Percentiles rank a stretch among this genome's conserved stretches.
phyloP scores from a whole-genome alignment of 2,888 invertebrate species.

The Rutpela maculata region DNA sequence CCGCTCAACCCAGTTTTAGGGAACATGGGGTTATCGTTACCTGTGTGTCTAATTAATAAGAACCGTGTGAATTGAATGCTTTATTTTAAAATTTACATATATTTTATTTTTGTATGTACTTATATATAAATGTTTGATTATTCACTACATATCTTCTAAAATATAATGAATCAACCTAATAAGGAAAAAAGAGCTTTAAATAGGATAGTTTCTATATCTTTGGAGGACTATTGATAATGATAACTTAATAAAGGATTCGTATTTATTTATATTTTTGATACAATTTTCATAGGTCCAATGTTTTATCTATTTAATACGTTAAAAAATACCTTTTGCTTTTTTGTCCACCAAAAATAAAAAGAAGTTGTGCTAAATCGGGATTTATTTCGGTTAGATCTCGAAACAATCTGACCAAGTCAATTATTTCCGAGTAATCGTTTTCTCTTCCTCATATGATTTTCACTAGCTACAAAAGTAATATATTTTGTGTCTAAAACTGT shows the following conservation, averaged over 20 bases:
- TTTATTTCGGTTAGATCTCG: not conserved
- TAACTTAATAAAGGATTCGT: not conserved
- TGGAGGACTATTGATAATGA: no score
- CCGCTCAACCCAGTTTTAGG: not conserved
- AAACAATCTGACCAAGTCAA: conserved; percentile 1
- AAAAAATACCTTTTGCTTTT: not conserved
- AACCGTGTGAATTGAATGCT: not conserved
- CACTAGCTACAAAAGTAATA: not conserved
- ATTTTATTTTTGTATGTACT: not conserved
- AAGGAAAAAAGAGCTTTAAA: not conserved
- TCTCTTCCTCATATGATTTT: not conserved
- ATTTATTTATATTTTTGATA: not conserved
- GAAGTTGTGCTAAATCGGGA: not conserved
- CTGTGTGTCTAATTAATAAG: not conserved
- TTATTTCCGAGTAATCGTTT: no score
- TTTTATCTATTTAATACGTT: not conserved
- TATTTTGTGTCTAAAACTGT: conserved; percentile 13
- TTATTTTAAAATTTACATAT: not conserved
- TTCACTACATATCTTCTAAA: conserved; percentile 2
- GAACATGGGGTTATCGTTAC: not conserved
- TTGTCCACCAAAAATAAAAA: not conserved
- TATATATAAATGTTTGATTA: not conserved
- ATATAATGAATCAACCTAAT: not conserved
- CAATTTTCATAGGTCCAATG: not conserved
- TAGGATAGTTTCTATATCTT: no score